Evolutionary conservation across 2,113 vertebrate species (phyloP).

Genomic region (Gambusia holbrooki): DNA sequence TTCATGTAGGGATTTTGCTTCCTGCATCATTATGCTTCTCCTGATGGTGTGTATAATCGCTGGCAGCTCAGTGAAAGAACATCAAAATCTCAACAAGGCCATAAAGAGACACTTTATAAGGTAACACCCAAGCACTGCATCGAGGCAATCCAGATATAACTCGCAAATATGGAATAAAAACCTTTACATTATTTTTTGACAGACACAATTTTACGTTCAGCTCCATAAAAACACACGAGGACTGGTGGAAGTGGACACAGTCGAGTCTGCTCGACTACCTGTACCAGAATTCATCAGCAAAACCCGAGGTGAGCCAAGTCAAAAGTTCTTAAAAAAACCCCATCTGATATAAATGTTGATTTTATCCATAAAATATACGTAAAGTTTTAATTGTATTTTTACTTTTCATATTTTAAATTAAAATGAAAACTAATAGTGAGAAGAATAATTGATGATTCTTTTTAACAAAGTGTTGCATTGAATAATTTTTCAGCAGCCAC

Average conservation of each 20-base stretch:
- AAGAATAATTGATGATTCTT: neutral
- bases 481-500: conserved; percentile 38
- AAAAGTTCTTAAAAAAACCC: neutral
- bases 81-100: conserved; percentile 72
- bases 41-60: conserved; percentile 72
- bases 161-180: neutral
- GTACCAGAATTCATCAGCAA: conserved; percentile 32
- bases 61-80: conserved; percentile 55
- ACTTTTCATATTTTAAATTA: neutral
- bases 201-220: conserved; percentile 59
- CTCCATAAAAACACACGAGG: conserved; percentile 54
- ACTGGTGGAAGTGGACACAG: conserved; percentile 82
- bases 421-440: neutral
- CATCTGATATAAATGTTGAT: neutral
- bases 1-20: conserved; percentile 69
- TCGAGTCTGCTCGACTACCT: conserved; percentile 68
- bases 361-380: neutral
- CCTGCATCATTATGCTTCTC: conserved; percentile 62
- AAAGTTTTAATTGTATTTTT: neutral
- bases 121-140: conserved; percentile 52
- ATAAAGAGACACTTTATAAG: conserved; percentile 72
- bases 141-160: neutral
- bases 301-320: conserved; percentile 38
- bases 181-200: neutral
- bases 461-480: neutral